Base-by-base conservation (phyloP, 1,140 invertebrate species). In the Ganaspis sp. region DNA sequence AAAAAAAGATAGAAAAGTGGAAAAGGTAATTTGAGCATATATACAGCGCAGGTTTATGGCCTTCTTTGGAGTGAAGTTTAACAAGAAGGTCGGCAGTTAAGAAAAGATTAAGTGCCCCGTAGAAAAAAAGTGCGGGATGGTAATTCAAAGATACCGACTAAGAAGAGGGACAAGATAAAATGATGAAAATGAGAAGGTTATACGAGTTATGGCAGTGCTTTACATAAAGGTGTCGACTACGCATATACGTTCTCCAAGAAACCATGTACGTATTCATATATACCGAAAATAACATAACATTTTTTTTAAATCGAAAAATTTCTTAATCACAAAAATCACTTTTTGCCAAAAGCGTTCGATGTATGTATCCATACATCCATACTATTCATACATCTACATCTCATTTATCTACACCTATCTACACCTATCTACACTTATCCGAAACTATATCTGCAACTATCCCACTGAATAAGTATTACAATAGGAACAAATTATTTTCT, bases 81-180 rank as follows among this genome's bases (percentile, higher is more conserved):
- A 64, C 58, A 64, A 64, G 58, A 64, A 64, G 58, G 58, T 64
- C 58, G 58, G 26, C 26, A 64, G 58, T 64, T 64, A 64, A 64
- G 58, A 64, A 26, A 64, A 64, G 58, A 64, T 64, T 64, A 64
- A 64, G 58, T 64, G 58, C 58, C 54, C 54, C 11, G 58, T 64
- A 64, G 26, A 64, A 64, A 64, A 64, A 64, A 64, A 64, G 58
- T 64, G 58, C 58, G 58, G 58, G 58, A 64, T 29, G 58, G 23
- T 29, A 64, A 64, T 29, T 64, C 58, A 34, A 64, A 64, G 58
- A 64, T 29, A 64, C 58, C 58, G 58, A 64, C 58, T 29, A 26
- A 64, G 23, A 64, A 64, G 58, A 64, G 23, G 58, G 58, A 64
- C 58, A 64, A 64, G 58, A 64, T 64, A 64, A 29, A 64, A 64